Percentiles rank a stretch among this genome's conserved stretches.
Evolutionary conservation across 2,888 invertebrate genomes (phyloP).

Genomic region (Coenonympha arcania): DNA sequence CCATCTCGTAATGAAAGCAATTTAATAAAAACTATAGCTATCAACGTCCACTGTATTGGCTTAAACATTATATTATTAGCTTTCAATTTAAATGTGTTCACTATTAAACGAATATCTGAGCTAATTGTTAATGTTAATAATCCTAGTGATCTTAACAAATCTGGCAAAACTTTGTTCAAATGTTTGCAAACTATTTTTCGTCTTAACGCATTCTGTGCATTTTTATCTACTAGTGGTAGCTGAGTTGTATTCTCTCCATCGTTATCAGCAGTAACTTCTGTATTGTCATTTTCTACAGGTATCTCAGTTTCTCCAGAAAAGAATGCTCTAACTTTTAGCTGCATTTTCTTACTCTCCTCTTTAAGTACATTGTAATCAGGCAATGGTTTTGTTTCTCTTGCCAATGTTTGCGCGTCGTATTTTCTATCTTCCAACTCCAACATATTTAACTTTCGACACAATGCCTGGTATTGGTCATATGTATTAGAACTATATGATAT

Average conservation of each 20-base stretch:
- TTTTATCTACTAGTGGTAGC: constrained; percentile 78
- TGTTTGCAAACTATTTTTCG: constrained; percentile 80
- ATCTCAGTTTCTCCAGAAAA: constrained; percentile 71
- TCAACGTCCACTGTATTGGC: constrained; percentile 80
- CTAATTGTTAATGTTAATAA: constrained; percentile 53
- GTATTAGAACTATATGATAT: constrained; percentile 55
- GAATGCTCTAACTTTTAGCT: constrained; percentile 79
- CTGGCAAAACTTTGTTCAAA: constrained; percentile 77
- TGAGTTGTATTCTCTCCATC: constrained; percentile 53
- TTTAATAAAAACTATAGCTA: constrained; percentile 79
- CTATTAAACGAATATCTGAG: constrained; percentile 66
- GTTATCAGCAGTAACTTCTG: constrained; percentile 25
- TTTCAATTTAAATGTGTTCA: constrained; percentile 78
- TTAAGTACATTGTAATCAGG: constrained; percentile 77
- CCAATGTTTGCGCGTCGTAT: constrained; percentile 57
- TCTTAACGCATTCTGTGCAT: constrained; percentile 78
- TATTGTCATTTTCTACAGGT: constrained; percentile 32
- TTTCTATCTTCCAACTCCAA: constrained; percentile 77
- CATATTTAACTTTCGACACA: constrained; percentile 77
- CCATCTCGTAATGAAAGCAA: constrained; percentile 65
- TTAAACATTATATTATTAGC: constrained; percentile 82
- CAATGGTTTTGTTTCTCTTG: constrained; percentile 69
- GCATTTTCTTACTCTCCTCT: constrained; percentile 76
- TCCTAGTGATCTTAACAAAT: constrained; percentile 69
- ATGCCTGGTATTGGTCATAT: constrained; percentile 72